Percentiles rank a stretch among this genome's conserved stretches.
phyloP scores from a whole-genome alignment of 2,888 invertebrate species.

The Eupithecia pulchellata region DNA sequence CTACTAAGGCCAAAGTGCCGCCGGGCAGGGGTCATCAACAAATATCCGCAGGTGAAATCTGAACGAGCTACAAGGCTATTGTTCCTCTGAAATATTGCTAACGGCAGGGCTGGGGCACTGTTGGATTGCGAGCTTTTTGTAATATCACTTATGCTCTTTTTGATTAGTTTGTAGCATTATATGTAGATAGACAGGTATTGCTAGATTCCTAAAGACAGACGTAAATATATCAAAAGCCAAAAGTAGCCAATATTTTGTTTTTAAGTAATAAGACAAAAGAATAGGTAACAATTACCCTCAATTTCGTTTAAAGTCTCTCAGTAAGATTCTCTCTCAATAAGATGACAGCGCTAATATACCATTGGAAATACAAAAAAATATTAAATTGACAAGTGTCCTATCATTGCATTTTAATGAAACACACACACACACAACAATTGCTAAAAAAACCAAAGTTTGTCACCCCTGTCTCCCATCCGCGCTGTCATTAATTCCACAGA shows the following conservation, averaged over 20 bases:
- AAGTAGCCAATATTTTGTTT: too few relatives aligned
- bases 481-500: constrained; percentile 79
- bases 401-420: too few relatives aligned
- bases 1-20: constrained; percentile 19
- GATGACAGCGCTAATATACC: too few relatives aligned
- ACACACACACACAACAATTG: too few relatives aligned
- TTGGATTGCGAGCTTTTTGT: constrained; percentile 4
- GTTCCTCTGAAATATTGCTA: constrained; percentile 80
- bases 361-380: too few relatives aligned
- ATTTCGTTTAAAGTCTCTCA: too few relatives aligned
- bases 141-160: background rate
- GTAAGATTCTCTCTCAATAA: too few relatives aligned
- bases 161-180: background rate
- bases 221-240: too few relatives aligned
- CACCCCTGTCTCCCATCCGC: constrained; percentile 61
- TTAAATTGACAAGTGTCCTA: too few relatives aligned
- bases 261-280: too few relatives aligned
- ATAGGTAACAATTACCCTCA: too few relatives aligned
- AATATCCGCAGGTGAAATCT: constrained; percentile 71
- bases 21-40: constrained; percentile 52
- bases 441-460: constrained; percentile 40
- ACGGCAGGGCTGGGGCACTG: constrained; percentile 57
- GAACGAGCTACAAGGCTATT: constrained; percentile 74
- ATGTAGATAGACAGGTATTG: background rate
- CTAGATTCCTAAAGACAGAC: background rate